phyloP scores from a whole-genome alignment of 2,797 vertebrate genomes.

The Macroramphosus scolopax region DNA sequence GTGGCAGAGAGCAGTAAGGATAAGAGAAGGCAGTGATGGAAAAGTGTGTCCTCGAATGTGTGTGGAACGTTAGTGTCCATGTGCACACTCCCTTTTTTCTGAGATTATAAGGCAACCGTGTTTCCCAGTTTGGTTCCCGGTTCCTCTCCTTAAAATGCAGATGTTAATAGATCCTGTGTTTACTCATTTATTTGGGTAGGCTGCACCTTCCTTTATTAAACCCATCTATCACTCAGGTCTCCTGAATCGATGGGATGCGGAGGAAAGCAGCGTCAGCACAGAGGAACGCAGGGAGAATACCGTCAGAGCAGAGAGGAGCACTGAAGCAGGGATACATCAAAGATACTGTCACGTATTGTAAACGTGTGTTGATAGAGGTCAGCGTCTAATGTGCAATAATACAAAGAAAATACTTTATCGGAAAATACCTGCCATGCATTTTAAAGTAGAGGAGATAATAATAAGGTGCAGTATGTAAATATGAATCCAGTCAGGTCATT shows the following conservation, averaged over 20 bases:
- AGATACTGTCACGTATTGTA: constrained; percentile 41
- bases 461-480: constrained; percentile 48
- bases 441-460: neutral
- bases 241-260: constrained; percentile 77
- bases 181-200: constrained; percentile 78
- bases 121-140: constrained; percentile 59
- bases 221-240: constrained; percentile 79
- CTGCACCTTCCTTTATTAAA: constrained; percentile 83
- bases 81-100: too few relatives aligned
- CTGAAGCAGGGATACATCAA: constrained; percentile 48
- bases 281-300: constrained; percentile 62
- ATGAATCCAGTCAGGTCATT: constrained; percentile 59
- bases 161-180: constrained; percentile 79
- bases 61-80: neutral
- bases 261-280: constrained; percentile 77
- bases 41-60: constrained; percentile 8
- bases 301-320: constrained; percentile 50
- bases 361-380: constrained; percentile 45
- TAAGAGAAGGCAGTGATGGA: constrained; percentile 22
- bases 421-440: neutral
- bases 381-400: constrained; percentile 22
- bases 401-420: constrained; percentile 6
- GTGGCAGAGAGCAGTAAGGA: constrained; percentile 43
- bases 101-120: constrained; percentile 47
- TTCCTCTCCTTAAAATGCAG: constrained; percentile 74